Evolutionary conservation across 2,113 vertebrate genomes (phyloP).

Genomic region (Thamnophis sirtalis): DNA sequence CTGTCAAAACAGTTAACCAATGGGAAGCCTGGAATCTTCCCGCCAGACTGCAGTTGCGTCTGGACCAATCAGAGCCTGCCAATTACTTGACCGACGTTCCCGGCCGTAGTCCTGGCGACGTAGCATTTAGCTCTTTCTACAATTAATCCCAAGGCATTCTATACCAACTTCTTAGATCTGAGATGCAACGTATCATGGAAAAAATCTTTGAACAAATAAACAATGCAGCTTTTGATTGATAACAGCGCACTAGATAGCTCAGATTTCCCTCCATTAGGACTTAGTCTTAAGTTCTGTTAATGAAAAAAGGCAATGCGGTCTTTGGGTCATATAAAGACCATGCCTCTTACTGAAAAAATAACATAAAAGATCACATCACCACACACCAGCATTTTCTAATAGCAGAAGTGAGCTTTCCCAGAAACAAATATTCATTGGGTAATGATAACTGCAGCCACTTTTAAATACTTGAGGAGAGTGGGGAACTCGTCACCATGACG

Average conservation of each 20-base stretch:
- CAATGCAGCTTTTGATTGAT: slow-evolving; percentile 27
- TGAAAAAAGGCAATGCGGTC: slow-evolving; percentile 47
- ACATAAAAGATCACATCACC: slow-evolving; percentile 26
- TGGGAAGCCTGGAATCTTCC: too few species aligned
- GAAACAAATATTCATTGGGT: slow-evolving; percentile 55
- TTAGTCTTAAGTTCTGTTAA: slow-evolving; percentile 47
- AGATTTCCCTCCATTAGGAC: slow-evolving; percentile 44
- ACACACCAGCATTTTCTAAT: slow-evolving; percentile 50
- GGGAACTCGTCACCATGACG: slow-evolving; percentile 33
- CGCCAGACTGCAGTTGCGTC: too few species aligned
- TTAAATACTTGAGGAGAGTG: slow-evolving; percentile 2
- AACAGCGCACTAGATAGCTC: slow-evolving; percentile 48
- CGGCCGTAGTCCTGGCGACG: too few species aligned
- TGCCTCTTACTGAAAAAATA: slow-evolving; percentile 52
- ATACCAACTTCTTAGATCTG: slow-evolving; percentile 57
- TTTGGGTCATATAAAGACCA: slow-evolving; percentile 57
- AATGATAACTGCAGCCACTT: slow-evolving; percentile 27
- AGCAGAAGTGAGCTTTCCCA: slow-evolving; percentile 50
- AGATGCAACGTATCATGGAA: slow-evolving; percentile 57
- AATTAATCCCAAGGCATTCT: slow-evolving; percentile 54
- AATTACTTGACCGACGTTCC: too few species aligned
- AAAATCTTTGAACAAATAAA: slow-evolving; percentile 47
- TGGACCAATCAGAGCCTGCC: too few species aligned
- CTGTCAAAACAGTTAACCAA: too few species aligned
- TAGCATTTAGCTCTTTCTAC: slow-evolving; percentile 49